Conservation (phyloP, 2,113 vertebrate genomes). For the Dolichallabes microphthalmus region DNA sequence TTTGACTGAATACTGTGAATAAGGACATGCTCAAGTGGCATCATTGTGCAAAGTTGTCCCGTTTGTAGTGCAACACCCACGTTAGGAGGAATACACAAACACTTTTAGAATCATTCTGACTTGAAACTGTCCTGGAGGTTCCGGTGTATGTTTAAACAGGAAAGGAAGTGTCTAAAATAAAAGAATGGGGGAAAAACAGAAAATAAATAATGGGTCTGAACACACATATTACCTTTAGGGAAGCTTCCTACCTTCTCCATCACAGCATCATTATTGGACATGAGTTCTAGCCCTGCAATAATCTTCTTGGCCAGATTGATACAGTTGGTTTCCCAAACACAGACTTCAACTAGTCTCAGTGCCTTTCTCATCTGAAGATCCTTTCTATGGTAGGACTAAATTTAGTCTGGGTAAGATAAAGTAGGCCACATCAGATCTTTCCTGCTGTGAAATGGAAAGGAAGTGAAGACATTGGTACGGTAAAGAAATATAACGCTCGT, state of each 20-base stretch:
- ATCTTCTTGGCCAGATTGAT: neutral
- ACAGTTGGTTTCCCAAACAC: constrained; percentile 8
- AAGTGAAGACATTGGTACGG: constrained; percentile 19
- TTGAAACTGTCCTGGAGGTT: constrained; percentile 3
- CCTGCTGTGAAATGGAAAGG: neutral
- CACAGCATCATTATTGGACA: neutral
- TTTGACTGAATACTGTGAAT: constrained; percentile 43
- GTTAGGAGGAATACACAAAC: constrained; percentile 19
- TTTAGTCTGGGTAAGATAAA: constrained; percentile 2
- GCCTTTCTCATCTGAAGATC: neutral
- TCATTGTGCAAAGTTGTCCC: constrained; percentile 37
- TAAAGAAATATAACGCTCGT: constrained; percentile 25
- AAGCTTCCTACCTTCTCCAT: neutral
- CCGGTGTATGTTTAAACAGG: neutral
- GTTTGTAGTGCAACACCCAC: constrained; percentile 48
- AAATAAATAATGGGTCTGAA: neutral
- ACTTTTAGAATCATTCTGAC: neutral
- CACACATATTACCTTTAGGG: neutral
- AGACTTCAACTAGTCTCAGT: neutral
- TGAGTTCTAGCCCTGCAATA: neutral
- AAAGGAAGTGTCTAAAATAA: neutral
- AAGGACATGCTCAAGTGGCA: constrained; percentile 37
- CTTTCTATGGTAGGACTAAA: neutral
- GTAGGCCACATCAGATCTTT: neutral
- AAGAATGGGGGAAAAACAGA: neutral